Conservation (phyloP, 2,888 invertebrate genomes). For the Monochamus alternatus region DNA sequence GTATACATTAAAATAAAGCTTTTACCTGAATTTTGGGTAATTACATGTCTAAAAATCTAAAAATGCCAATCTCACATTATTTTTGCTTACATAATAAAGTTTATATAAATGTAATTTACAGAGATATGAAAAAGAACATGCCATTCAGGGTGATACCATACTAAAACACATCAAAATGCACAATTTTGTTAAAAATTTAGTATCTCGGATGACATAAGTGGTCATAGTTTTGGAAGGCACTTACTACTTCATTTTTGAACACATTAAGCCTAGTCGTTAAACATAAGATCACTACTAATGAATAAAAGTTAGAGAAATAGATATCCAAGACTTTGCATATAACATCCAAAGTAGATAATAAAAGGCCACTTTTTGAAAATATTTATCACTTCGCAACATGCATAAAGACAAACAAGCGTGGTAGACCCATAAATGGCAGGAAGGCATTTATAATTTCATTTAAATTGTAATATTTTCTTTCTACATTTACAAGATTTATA, state of each 20-base stretch:
- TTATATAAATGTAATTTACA: conserved; percentile 63
- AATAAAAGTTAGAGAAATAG: conserved; percentile 44
- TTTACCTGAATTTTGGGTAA: conserved; percentile 69
- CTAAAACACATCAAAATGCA: conserved; percentile 70
- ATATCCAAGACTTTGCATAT: conserved; percentile 59
- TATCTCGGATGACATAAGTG: conserved; percentile 72
- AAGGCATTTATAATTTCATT: conserved; percentile 75
- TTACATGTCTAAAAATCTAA: conserved; percentile 57
- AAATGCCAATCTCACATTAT: conserved; percentile 69
- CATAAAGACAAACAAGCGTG: conserved; percentile 69
- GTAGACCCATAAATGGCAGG: conserved; percentile 78
- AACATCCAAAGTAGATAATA: conserved; percentile 59
- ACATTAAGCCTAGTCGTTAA: conserved; percentile 80
- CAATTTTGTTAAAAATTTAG: conserved; percentile 69
- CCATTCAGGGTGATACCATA: conserved; percentile 86
- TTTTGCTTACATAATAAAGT: conserved; percentile 67
- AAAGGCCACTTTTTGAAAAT: conserved; percentile 71
- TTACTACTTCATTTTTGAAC: conserved; percentile 86
- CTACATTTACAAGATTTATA: conserved; percentile 71
- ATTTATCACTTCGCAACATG: conserved; percentile 69
- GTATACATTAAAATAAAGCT: conserved; percentile 71
- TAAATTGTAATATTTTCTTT: conserved; percentile 68
- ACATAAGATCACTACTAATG: conserved; percentile 56
- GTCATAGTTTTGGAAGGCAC: conserved; percentile 85
- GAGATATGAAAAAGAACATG: conserved; percentile 74